Evolutionary conservation across 2,797 vertebrate genomes (phyloP).

Genomic region (Cuniculus paca): DNA sequence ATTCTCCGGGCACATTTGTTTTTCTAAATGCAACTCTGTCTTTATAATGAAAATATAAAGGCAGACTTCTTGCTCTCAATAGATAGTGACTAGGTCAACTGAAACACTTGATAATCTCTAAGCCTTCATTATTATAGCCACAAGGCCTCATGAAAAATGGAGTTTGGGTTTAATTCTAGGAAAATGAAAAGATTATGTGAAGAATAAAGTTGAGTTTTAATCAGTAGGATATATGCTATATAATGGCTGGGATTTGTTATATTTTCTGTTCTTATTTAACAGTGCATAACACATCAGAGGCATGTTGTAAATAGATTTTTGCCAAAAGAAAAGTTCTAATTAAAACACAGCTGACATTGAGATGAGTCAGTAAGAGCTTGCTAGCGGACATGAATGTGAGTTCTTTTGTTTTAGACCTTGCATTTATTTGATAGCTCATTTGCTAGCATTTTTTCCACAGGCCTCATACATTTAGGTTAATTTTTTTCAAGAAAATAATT

Average conservation of each 20-base stretch:
- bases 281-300: neutral
- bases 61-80: neutral
- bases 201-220: constrained; percentile 17
- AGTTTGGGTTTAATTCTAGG: constrained; percentile 33
- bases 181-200: constrained; percentile 8
- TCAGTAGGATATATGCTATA: neutral
- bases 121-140: neutral
- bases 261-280: neutral
- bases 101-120: neutral
- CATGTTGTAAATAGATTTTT: neutral
- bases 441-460: constrained; percentile 27
- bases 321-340: neutral
- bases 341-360: neutral
- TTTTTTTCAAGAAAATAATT: constrained; percentile 41
- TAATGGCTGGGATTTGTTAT: neutral
- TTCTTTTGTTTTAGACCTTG: constrained; percentile 36
- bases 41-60: neutral
- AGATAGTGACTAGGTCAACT: neutral
- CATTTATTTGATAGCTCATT: constrained; percentile 7
- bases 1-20: neutral
- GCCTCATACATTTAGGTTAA: neutral
- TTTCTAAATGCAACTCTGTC: neutral
- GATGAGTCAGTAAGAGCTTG: neutral
- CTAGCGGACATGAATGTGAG: neutral
- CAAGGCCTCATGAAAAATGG: neutral